Evolutionary conservation across 2,797 vertebrate species (phyloP), one percentile per base, ranked within the genome.

Genomic region (Chanos chanos): DNA sequence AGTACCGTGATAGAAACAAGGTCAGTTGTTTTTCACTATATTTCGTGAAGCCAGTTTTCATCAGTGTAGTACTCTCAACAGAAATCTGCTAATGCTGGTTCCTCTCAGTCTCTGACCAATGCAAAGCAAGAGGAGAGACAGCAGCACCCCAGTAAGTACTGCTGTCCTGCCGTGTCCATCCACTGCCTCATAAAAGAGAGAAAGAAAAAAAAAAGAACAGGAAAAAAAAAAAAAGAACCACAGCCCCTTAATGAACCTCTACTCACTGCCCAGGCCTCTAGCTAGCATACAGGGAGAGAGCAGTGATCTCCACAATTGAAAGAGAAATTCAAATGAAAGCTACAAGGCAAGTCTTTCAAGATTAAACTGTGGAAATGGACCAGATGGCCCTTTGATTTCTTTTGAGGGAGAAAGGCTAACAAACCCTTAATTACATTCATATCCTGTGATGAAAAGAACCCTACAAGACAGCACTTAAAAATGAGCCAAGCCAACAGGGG

Each of bases 261-360:
- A 70, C 43, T 24, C 44, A 39, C 47, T 51, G 37, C 44, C 56
- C 66, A 27, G 45, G 55, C 57, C 62, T 57, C n/a, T n/a, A 58
- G 64, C 41, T 40, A 48, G 33, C 33, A 50, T 55, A 72, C 55
- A 52, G 56, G 18, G 53, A 39, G 49, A 60, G 62, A 70, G 54
- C 62, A 71, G 37, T 31, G 25, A 43, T 70, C 48, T 50, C 16
- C 31, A 16, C 1, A 41, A 66, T 69, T 70, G 60, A 74, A 77
- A 80, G 63, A 75, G 71, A 78, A 50, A 75, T 81, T 45, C 57
- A 60, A 78, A 76, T 72, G 55, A 77, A 76, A 24, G 31, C 4
- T 54, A 30, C 21, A 15, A 33, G n/a, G 28, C 6, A 43, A 7
- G 3, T 5, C 61, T 68, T 75, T 80, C 16, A 66, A 52, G 37